Percentiles rank a stretch among this genome's conserved stretches.
Evolutionary conservation across 1,140 invertebrate genomes (phyloP).

Genomic region (Sitodiplosis mosellana): DNA sequence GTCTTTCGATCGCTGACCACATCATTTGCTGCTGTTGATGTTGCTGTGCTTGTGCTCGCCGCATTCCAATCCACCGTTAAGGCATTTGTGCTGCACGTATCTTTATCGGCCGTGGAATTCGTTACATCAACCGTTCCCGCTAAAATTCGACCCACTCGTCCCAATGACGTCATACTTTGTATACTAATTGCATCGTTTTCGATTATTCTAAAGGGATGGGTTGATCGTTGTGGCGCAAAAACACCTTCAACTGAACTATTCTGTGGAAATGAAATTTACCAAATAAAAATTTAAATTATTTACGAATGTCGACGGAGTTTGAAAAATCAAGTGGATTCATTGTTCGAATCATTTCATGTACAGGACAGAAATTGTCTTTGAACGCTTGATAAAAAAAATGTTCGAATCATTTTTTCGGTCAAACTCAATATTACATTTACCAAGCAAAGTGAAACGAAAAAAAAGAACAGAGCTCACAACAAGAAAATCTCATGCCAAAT

Average conservation of each 20-base stretch:
- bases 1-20: neutral
- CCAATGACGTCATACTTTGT: constrained; percentile 70
- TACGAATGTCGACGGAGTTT: too few species aligned
- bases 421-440: too few species aligned
- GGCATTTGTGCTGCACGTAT: constrained; percentile 6
- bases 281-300: too few species aligned
- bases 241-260: constrained; percentile 35
- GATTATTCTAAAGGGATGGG: constrained; percentile 60
- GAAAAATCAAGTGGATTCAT: too few species aligned
- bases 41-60: constrained; percentile 5
- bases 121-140: constrained; percentile 40
- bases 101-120: constrained; percentile 10
- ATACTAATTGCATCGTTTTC: constrained; percentile 71
- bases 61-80: constrained; percentile 3
- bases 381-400: too few species aligned
- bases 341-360: too few species aligned
- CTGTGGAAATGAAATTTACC: constrained; percentile 10
- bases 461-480: neutral
- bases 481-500: neutral
- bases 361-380: too few species aligned
- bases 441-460: neutral
- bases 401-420: too few species aligned
- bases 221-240: constrained; percentile 31
- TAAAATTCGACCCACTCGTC: constrained; percentile 55
- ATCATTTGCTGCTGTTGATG: constrained; percentile 6